Evolutionary conservation across 2,113 vertebrate genomes (phyloP).

Genomic region (Ciconia maguari): DNA sequence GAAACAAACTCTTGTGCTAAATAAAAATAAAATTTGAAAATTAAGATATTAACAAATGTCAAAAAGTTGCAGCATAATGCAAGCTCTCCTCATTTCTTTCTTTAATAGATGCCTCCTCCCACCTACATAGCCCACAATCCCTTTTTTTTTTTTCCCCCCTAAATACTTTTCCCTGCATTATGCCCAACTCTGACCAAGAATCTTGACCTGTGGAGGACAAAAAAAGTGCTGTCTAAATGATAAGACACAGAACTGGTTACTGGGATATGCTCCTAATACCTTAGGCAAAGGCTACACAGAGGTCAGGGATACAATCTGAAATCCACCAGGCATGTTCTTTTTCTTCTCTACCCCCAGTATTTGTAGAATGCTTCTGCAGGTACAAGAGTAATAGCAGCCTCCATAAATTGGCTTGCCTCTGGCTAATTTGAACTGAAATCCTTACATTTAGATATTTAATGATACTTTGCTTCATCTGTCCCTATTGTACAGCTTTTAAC

Average conservation of each 20-base stretch:
- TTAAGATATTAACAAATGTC: not conserved
- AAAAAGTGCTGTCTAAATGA: not conserved
- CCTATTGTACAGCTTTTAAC: not conserved
- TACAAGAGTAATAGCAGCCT: not conserved
- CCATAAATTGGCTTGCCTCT: not conserved
- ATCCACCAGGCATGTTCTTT: fast-evolving
- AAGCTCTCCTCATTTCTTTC: not conserved
- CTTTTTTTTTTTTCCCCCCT: not conserved
- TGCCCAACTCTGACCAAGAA: not conserved
- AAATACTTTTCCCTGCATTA: not conserved
- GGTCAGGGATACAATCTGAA: not conserved
- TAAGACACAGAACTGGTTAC: not conserved
- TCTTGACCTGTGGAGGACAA: not conserved
- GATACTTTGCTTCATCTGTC: not conserved
- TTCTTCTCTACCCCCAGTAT: not conserved
- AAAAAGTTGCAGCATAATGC: not conserved
- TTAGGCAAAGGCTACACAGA: not conserved
- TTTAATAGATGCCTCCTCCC: not conserved
- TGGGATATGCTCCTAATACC: not conserved
- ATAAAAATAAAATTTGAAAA: not conserved
- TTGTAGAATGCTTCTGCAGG: not conserved
- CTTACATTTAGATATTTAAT: not conserved
- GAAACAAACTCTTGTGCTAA: not conserved
- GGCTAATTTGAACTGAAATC: not conserved
- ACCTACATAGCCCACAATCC: not conserved